Percentiles rank a stretch among this genome's conserved stretches.
Conservation (phyloP, 2,888 invertebrate species). For the Dolichomitus sp. region DNA sequence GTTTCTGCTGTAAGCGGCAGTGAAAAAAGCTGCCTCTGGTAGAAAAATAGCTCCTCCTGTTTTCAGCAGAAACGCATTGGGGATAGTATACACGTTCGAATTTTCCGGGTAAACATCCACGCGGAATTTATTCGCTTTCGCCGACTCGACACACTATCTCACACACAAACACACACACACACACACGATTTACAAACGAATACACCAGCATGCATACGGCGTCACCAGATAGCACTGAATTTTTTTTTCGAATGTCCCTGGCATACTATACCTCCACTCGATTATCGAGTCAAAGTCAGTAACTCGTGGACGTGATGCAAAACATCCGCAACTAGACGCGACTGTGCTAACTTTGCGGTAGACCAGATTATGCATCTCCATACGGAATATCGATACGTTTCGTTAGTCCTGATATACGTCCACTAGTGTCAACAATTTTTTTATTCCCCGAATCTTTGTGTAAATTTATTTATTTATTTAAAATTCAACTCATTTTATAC, state of each 20-base stretch:
- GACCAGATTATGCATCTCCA: conserved; percentile 24
- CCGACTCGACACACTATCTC: conserved; percentile 32
- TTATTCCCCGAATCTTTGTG: neutral
- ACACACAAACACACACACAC: neutral
- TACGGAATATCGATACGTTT: conserved; percentile 64
- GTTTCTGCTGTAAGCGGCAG: conserved; percentile 18
- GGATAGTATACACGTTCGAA: conserved; percentile 25
- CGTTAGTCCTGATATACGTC: conserved; percentile 39
- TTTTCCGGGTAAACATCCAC: conserved; percentile 54
- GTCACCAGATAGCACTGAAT: neutral
- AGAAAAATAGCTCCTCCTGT: conserved; percentile 40
- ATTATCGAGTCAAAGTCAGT: conserved; percentile 62
- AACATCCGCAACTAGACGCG: conserved; percentile 28
- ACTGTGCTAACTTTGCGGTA: conserved; percentile 35
- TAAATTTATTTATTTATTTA: neutral
- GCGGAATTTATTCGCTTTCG: conserved; percentile 60
- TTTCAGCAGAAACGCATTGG: conserved; percentile 21
- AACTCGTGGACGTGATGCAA: conserved; percentile 40
- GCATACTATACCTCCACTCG: conserved; percentile 49
- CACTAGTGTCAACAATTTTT: conserved; percentile 10
- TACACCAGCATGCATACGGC: neutral
- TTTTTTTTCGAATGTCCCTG: conserved; percentile 24
- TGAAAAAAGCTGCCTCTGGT: conserved; percentile 19
- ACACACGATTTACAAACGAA: conserved; percentile 16
- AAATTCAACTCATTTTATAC: neutral